Conservation (phyloP, 2,797 vertebrate species). For the Onychomys torridus region DNA sequence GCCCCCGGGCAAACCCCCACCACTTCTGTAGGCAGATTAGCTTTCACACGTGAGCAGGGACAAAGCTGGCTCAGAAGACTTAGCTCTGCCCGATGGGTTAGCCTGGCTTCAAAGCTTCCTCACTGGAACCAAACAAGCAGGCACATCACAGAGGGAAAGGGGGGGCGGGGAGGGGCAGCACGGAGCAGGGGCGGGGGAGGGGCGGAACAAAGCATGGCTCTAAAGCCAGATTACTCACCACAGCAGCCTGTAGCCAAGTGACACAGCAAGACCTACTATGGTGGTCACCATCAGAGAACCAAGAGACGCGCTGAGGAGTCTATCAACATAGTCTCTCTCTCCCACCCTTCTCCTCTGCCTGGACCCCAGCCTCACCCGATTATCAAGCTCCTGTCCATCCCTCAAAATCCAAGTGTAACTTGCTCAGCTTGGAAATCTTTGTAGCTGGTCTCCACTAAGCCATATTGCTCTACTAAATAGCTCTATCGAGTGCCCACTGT, state of each 20-base stretch:
- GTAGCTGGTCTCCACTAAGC: background rate
- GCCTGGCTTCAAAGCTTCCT: slow-evolving; percentile 76
- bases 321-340: background rate
- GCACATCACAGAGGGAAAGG: background rate
- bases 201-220: background rate
- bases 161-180: slow-evolving; percentile 51
- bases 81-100: slow-evolving; percentile 73
- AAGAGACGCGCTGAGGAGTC: background rate
- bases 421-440: background rate
- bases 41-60: slow-evolving; percentile 71
- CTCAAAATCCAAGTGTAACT: slow-evolving; percentile 31
- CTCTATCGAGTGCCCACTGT: background rate
- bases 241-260: slow-evolving; percentile 30
- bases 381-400: slow-evolving; percentile 27
- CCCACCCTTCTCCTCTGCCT: background rate
- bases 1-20: slow-evolving; percentile 44
- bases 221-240: slow-evolving; percentile 66
- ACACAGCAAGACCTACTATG: background rate
- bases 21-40: slow-evolving; percentile 74
- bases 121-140: slow-evolving; percentile 68
- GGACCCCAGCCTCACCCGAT: background rate
- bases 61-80: slow-evolving; percentile 80
- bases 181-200: slow-evolving; percentile 14
- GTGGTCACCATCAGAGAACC: background rate
- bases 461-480: background rate